Conservation (phyloP, 2,888 invertebrate species). For the Schizaphis graminum region DNA sequence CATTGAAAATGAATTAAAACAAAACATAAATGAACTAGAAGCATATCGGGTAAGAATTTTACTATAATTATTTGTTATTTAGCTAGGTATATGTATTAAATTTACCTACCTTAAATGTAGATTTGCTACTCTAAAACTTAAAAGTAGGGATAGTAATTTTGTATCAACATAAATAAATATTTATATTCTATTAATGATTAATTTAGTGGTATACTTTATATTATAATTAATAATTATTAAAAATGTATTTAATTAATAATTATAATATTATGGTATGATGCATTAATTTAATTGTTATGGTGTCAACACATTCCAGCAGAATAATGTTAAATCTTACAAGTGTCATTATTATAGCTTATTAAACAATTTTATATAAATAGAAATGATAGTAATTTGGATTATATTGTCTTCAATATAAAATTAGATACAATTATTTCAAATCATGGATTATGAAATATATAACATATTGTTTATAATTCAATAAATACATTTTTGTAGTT, state of each 20-base stretch:
- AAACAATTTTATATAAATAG: not conserved
- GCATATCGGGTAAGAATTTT: slow-evolving; percentile 26
- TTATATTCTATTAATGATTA: not conserved
- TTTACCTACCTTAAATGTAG: not conserved
- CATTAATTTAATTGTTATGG: not conserved
- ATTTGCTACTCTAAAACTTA: not conserved
- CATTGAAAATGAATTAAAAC: slow-evolving; percentile 17
- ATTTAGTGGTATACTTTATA: not conserved
- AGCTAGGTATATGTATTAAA: too few species aligned
- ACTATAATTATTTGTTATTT: not conserved
- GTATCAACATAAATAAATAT: not conserved
- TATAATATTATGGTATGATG: not conserved
- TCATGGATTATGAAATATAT: too few species aligned
- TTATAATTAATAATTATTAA: not conserved
- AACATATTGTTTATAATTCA: not conserved
- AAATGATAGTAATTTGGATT: not conserved
- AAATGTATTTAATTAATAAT: not conserved
- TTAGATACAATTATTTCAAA: too few species aligned
- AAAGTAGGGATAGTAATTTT: not conserved
- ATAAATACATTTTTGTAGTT: not conserved
- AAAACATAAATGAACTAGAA: slow-evolving; percentile 8
- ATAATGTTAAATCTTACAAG: not conserved
- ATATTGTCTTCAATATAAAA: too few species aligned
- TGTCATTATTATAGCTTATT: not conserved
- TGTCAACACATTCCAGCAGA: not conserved